Base-by-base conservation (phyloP, 2,888 invertebrate species). In the Philereme vetulata region DNA sequence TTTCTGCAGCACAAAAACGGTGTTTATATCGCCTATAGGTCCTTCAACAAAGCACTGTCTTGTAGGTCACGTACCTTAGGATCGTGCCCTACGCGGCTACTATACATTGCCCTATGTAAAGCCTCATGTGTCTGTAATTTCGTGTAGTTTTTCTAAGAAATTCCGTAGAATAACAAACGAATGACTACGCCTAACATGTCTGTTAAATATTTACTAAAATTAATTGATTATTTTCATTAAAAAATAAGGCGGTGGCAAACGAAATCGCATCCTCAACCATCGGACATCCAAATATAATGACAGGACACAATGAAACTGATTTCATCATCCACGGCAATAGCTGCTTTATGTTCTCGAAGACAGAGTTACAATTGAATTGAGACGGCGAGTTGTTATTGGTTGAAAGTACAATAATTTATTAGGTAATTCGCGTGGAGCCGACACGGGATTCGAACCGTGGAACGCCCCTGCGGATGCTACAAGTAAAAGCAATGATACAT, bases 401-500 rank as follows among this genome's bases (percentile, higher is more conserved):
- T 56, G 57, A 62, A 62, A 58, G 65, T 68, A 74, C 68, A 66
- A 69, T 78, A 77, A 81, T 81, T 82, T 83, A 80, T 82, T 82
- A 80, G 78, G 85, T 84, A 84, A 87, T 78, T 73, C 71, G 68
- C 65, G 66, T 55, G 66, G 61, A 64, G 68, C 67, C 68, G 74
- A 74, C 78, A 81, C 81, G 76, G 77, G 81, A 85, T 78, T 76
- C 75, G 81, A 75, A 77, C 77, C 78, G 84, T 79, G 81, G 71
- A 84, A 82, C 82, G 81, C 82, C 82, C 74, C 82, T 84, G 80
- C 86, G 86, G 86, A 87, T 82, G 85, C 80, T 81, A 80, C 81
- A 82, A 83, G 84, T 84, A 86, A 86, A 87, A 84, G 84, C 86
- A 86, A 84, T 86, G 87, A 88, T 88, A 88, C 85, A 82, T 81